Evolutionary conservation across 2,113 vertebrate species (phyloP).

Genomic region (Triplophysa siluroides): DNA sequence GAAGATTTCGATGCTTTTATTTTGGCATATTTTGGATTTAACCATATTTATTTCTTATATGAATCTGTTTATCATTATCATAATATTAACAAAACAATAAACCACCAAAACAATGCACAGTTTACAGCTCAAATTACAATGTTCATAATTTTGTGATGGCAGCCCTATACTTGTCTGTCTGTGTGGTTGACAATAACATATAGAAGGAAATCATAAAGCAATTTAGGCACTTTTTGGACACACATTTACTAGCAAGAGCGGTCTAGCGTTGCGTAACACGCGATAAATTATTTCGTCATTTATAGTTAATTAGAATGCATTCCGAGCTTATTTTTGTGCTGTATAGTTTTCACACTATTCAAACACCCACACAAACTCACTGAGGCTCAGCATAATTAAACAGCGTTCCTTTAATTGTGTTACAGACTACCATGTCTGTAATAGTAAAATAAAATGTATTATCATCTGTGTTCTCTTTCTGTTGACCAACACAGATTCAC

Average conservation of each 20-base stretch:
- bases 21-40: too few species aligned
- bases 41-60: too few species aligned
- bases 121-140: not conserved
- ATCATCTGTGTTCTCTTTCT: slow-evolving; percentile 78
- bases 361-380: slow-evolving; percentile 55
- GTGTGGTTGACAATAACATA: not conserved
- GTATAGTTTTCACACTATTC: slow-evolving; percentile 53
- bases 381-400: slow-evolving; percentile 57
- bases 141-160: not conserved
- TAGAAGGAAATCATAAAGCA: not conserved
- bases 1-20: slow-evolving; percentile 32
- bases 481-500: slow-evolving; percentile 78
- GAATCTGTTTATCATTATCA: slow-evolving; percentile 40
- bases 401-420: slow-evolving; percentile 66
- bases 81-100: not conserved
- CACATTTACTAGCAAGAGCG: not conserved
- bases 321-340: slow-evolving; percentile 55
- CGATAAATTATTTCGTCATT: slow-evolving; percentile 55
- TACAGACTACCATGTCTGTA: slow-evolving; percentile 43
- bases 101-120: not conserved
- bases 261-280: slow-evolving; percentile 10
- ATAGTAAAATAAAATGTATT: slow-evolving; percentile 74
- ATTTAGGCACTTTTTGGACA: not conserved
- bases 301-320: slow-evolving; percentile 64
- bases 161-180: not conserved